Conservation (phyloP, 2,888 invertebrate genomes). For the Drosophila cognata region DNA sequence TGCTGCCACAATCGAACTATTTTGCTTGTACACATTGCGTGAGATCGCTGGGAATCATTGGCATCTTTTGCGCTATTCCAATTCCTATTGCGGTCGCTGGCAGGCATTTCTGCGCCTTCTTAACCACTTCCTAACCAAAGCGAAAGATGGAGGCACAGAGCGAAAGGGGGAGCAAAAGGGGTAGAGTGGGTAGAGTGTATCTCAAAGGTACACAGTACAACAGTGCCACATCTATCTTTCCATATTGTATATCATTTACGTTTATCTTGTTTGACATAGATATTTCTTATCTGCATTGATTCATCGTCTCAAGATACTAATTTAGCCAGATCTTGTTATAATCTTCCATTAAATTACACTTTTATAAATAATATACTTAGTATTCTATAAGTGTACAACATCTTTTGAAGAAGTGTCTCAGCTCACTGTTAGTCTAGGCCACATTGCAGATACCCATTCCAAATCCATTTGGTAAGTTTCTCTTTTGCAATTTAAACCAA, state of each 20-base stretch:
- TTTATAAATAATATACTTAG: not conserved
- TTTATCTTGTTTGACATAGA: constrained; percentile 4
- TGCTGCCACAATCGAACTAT: constrained; percentile 53
- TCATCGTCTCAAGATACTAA: not conserved
- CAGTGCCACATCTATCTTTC: constrained; percentile 2
- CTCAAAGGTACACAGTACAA: constrained; percentile 16
- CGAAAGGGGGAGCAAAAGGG: not conserved
- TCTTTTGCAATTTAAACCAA: constrained; percentile 6
- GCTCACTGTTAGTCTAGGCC: not conserved
- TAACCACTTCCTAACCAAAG: constrained; percentile 10
- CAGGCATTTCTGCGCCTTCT: constrained; percentile 14
- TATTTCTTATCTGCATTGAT: constrained; percentile 6
- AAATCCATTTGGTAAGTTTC: not conserved
- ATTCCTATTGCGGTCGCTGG: constrained; percentile 25
- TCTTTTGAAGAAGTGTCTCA: not conserved
- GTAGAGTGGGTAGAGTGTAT: not conserved
- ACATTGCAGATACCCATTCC: not conserved
- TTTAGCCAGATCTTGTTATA: not conserved
- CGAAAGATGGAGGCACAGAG: not conserved
- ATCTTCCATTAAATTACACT: not conserved
- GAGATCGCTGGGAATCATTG: constrained; percentile 51
- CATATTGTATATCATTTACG: constrained; percentile 2
- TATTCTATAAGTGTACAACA: not conserved
- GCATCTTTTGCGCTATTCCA: constrained; percentile 24
- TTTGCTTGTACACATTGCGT: constrained; percentile 58